A percentile compares a stretch with the other conserved stretches of the same genome.
phyloP scores from a whole-genome alignment of 2,888 invertebrate species.

The Leptopilina myrica region DNA sequence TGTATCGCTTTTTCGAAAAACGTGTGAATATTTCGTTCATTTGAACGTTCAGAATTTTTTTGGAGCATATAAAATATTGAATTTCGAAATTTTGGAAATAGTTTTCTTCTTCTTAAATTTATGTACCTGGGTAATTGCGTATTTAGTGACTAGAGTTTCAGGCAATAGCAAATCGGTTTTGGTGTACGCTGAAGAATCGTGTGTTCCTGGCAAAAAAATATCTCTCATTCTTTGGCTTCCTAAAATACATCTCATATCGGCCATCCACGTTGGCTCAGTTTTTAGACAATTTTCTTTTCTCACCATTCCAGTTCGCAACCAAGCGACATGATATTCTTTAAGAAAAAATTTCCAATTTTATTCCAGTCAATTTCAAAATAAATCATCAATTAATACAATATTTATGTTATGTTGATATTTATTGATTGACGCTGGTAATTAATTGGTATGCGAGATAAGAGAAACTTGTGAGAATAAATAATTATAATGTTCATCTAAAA shows the following conservation, averaged over 20 bases:
- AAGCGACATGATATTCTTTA: constrained; percentile 64
- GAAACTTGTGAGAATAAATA: no score
- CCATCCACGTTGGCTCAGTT: constrained; percentile 81
- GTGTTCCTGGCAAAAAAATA: constrained; percentile 84
- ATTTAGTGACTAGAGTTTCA: constrained; percentile 76
- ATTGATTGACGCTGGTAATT: no score
- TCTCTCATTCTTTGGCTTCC: constrained; percentile 77
- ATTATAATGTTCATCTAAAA: no score
- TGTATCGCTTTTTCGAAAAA: no score
- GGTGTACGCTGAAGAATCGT: constrained; percentile 82
- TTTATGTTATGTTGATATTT: not conserved
- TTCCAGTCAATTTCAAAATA: no score
- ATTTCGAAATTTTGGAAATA: no score
- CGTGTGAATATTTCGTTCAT: no score
- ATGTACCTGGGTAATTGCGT: constrained; percentile 77
- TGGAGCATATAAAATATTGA: no score
- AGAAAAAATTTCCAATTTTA: constrained; percentile 4
- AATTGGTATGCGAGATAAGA: no score
- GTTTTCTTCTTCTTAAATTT: not conserved
- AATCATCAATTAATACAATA: constrained; percentile 1
- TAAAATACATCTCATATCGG: constrained; percentile 75
- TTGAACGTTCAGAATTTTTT: no score
- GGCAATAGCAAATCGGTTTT: constrained; percentile 57
- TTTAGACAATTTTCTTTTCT: constrained; percentile 77
- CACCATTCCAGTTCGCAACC: constrained; percentile 67